These are phyloP conservation scores for Ciconia maguari DNA, from an alignment of 2,113 vertebrate genomes.

Conservation along the genomic window DNA sequence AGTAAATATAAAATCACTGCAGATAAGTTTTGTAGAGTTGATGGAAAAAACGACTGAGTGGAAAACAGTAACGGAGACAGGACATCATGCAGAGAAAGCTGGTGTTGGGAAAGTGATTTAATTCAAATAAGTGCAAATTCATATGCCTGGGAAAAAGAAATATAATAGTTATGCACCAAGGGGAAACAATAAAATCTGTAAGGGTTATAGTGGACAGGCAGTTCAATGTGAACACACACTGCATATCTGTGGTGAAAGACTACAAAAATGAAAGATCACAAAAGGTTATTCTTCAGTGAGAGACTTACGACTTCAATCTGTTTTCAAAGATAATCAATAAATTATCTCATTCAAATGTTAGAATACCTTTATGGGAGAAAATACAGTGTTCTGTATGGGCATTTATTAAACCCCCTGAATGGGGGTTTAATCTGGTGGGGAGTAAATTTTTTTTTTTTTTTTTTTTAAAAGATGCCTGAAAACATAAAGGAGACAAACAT, in stretches of 20 bases:
- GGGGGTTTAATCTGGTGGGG: not conserved
- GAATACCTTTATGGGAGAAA: not conserved
- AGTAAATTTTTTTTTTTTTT: not conserved
- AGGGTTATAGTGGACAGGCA: not conserved
- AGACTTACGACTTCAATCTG: not conserved
- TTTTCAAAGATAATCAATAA: not conserved
- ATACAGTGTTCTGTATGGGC: not conserved
- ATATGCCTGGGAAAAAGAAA: not conserved
- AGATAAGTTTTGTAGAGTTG: not conserved
- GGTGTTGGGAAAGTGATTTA: not conserved
- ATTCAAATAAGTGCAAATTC: not conserved
- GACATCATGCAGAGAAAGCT: not conserved
- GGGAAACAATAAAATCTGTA: not conserved
- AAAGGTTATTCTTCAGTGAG: not conserved
- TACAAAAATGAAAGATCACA: not conserved
- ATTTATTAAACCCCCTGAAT: not conserved
- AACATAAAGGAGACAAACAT: not conserved
- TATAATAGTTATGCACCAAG: not conserved
- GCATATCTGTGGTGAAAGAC: not conserved
- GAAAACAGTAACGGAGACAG: not conserved
- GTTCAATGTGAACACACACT: not conserved
- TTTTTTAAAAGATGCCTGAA: not conserved
- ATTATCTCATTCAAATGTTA: not conserved
- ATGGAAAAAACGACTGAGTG: not conserved
- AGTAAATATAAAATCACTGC: not conserved